phyloP scores from a whole-genome alignment of 2,797 vertebrate species.

The Buphagus erythrorhynchus region DNA sequence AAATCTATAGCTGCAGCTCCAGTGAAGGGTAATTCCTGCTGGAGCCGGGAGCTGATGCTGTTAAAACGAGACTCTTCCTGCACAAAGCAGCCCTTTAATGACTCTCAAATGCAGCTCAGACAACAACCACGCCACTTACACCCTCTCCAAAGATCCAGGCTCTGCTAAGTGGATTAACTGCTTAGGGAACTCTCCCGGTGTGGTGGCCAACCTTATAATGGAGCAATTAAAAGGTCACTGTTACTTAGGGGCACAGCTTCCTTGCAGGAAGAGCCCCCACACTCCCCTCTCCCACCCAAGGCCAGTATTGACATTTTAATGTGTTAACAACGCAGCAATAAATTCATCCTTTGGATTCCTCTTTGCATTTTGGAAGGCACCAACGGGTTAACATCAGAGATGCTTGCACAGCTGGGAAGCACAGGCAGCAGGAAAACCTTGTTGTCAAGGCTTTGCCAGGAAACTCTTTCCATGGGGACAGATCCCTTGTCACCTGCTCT shows the following conservation, averaged over 20 bases:
- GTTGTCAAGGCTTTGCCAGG: not conserved
- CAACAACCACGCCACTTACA: constrained; percentile 15
- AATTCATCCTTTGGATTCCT: not conserved
- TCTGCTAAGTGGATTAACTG: constrained; percentile 57
- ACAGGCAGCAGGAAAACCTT: not conserved
- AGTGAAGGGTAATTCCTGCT: not conserved
- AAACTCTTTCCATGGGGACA: not conserved
- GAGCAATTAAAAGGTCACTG: constrained; percentile 32
- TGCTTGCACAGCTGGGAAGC: not conserved
- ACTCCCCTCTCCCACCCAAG: not conserved
- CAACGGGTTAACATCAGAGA: not conserved
- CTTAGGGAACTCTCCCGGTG: not conserved
- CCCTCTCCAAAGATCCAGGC: constrained; percentile 14
- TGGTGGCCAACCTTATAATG: constrained; percentile 18
- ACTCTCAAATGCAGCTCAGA: constrained; percentile 2
- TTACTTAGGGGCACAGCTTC: not conserved
- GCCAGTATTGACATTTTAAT: not conserved
- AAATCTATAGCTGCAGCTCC: constrained; percentile 32
- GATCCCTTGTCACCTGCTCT: not conserved
- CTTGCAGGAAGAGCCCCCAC: not conserved
- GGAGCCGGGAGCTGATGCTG: not conserved
- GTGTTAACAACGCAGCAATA: not conserved
- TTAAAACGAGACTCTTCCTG: not conserved
- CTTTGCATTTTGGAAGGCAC: not conserved
- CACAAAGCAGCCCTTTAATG: constrained; percentile 46